phyloP scores from a whole-genome alignment of 53 echinoderm and acorn worm genomes.

The Apostichopus leukothele region DNA sequence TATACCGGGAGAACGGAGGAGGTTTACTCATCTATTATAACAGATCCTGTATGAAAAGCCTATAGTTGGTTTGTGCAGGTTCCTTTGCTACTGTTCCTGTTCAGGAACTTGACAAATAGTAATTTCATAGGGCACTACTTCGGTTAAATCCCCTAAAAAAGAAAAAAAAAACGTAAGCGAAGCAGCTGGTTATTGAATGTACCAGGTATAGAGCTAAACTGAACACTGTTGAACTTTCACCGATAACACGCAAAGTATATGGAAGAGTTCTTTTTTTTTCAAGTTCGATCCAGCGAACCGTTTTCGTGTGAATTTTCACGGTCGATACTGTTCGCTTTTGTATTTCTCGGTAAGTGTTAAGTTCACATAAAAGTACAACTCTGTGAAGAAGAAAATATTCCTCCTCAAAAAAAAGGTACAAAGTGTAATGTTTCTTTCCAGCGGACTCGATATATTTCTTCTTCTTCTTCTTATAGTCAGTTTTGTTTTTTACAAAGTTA shows the following conservation, averaged over 20 bases:
- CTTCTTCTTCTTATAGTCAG: conserved; percentile 13
- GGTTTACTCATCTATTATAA: conserved; percentile 32
- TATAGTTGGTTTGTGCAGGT: conserved; percentile 11
- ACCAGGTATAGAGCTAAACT: not conserved
- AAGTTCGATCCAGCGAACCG: not conserved
- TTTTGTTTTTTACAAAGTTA: not conserved
- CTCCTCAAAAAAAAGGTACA: not conserved
- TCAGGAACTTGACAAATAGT: conserved; percentile 35
- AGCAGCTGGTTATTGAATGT: conserved; percentile 2
- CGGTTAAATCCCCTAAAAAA: not conserved
- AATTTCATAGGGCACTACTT: conserved; percentile 25
- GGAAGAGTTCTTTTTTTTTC: not conserved
- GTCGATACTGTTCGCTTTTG: conserved; percentile 10
- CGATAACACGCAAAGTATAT: conserved; percentile 15
- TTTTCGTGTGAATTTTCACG: conserved; percentile 19
- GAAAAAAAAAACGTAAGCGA: not conserved
- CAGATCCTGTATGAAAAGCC: conserved; percentile 19
- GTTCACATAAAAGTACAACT: conserved; percentile 2
- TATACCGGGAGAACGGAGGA: conserved; percentile 2
- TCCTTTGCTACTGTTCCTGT: conserved; percentile 41
- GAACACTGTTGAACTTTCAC: conserved; percentile 29
- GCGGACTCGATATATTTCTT: conserved; percentile 13
- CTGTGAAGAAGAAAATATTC: not conserved
- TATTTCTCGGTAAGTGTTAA: conserved; percentile 8
- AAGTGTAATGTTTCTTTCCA: conserved; percentile 13